A percentile compares a stretch with the other conserved stretches of the same genome.
phyloP scores from a whole-genome alignment of 2,113 vertebrate genomes.

The Isurus oxyrinchus region DNA sequence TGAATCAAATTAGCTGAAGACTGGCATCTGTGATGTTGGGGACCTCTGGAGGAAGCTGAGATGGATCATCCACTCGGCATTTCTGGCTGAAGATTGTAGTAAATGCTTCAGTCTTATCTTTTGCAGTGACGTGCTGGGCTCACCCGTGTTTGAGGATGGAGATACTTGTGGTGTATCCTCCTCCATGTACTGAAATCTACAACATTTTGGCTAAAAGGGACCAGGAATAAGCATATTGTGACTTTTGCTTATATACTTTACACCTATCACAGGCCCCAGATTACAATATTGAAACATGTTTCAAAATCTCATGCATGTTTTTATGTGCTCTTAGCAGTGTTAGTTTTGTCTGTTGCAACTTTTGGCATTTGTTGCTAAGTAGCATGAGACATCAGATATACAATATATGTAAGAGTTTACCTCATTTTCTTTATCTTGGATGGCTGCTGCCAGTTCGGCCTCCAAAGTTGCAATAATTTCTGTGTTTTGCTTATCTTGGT shows the following conservation, averaged over 20 bases:
- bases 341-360: neutral
- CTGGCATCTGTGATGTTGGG: too few species aligned
- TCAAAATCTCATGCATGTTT: neutral
- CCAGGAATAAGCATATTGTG: neutral
- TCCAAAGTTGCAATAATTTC: conserved; percentile 46
- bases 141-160: too few species aligned
- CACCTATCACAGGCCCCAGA: neutral
- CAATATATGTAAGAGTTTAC: conserved; percentile 47
- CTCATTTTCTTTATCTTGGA: conserved; percentile 52
- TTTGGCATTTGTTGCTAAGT: neutral
- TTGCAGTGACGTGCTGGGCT: too few species aligned
- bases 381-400: neutral
- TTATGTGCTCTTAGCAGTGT: neutral
- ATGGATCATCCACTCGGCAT: too few species aligned
- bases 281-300: neutral
- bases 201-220: neutral
- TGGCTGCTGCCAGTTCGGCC: conserved; percentile 46
- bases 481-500: conserved; percentile 44
- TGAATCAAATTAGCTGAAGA: too few species aligned
- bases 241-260: neutral
- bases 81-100: too few species aligned
- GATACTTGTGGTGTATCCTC: too few species aligned
- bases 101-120: too few species aligned
- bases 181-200: neutral
- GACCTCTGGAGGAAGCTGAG: too few species aligned